A percentile compares a stretch with the other conserved stretches of the same genome.
phyloP scores from a whole-genome alignment of 2,797 vertebrate genomes.

The Rhodeus uyekii region DNA sequence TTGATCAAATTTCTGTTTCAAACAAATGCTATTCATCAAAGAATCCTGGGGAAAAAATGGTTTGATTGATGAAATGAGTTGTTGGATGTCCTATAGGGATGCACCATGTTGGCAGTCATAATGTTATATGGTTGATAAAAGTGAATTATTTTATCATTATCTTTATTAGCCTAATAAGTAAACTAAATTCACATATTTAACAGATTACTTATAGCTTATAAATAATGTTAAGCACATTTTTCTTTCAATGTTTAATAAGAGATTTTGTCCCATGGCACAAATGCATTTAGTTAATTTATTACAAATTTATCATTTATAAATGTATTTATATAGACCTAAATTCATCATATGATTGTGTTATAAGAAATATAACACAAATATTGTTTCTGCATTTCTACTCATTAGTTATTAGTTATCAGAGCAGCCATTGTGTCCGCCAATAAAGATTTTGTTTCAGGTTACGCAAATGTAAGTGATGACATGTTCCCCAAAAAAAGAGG shows the following conservation, averaged over 20 bases:
- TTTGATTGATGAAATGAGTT: no score
- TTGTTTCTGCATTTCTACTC: background rate
- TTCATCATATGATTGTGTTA: background rate
- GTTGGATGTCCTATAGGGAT: background rate
- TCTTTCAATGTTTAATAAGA: no score
- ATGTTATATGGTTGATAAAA: background rate
- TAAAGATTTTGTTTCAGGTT: background rate
- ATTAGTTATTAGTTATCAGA: background rate
- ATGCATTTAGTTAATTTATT: background rate
- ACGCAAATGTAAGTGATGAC: background rate
- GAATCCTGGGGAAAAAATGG: no score
- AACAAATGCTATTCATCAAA: background rate
- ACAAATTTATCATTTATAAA: no score
- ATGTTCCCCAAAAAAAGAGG: background rate
- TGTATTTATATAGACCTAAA: no score
- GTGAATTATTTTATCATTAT: no score
- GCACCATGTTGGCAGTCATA: background rate
- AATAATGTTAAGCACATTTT: no score
- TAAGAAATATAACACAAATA: background rate
- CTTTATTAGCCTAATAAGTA: no score
- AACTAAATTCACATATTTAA: background rate
- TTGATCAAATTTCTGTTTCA: no score
- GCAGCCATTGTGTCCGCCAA: background rate
- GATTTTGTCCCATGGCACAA: background rate
- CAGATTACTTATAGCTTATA: no score